These are phyloP conservation scores for Clavelina lepadiformis DNA, from an alignment of 23 tunicate species.

Conservation along the genomic window DNA sequence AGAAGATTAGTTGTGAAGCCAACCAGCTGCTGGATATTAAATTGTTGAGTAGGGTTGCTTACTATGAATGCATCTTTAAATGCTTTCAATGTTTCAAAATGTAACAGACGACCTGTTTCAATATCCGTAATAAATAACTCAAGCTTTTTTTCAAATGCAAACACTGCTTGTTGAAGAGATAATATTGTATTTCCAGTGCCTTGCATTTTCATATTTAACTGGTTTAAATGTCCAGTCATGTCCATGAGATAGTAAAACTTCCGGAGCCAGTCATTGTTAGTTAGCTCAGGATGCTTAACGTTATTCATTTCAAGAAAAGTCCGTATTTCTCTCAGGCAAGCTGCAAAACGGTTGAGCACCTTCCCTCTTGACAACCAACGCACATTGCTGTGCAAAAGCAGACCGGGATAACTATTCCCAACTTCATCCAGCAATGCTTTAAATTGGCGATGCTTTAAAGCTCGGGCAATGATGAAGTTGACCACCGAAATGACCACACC, in stretches of 20 bases:
- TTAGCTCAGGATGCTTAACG: conserved; percentile 42
- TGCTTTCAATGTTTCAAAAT: conserved; percentile 25
- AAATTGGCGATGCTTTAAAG: conserved; percentile 31
- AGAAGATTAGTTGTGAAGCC: conserved; percentile 38
- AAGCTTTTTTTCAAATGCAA: conserved; percentile 40
- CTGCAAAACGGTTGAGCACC: conserved; percentile 41
- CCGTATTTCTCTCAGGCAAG: conserved; percentile 28
- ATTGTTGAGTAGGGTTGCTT: conserved; percentile 35
- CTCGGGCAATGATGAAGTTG: conserved; percentile 22
- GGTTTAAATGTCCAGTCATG: conserved; percentile 34
- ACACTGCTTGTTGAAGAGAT: conserved; percentile 31
- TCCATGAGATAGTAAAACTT: conserved; percentile 41
- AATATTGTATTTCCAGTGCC: conserved; percentile 23
- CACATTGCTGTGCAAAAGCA: conserved; percentile 39
- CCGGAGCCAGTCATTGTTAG: conserved; percentile 24
- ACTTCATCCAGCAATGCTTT: conserved; percentile 36
- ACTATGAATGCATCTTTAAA: conserved; percentile 19
- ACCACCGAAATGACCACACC: conserved; percentile 35
- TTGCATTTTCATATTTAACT: conserved; percentile 32
- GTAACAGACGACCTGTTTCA: conserved; percentile 27
- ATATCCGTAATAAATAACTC: conserved; percentile 27
- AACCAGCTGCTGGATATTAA: conserved; percentile 46
- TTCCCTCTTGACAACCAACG: conserved; percentile 41
- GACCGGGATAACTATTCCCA: conserved; percentile 35
- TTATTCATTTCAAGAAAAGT: conserved; percentile 31